These are phyloP conservation scores for Luperina nickerlii DNA, from an alignment of 2,888 invertebrate species.

Conservation along the genomic window DNA sequence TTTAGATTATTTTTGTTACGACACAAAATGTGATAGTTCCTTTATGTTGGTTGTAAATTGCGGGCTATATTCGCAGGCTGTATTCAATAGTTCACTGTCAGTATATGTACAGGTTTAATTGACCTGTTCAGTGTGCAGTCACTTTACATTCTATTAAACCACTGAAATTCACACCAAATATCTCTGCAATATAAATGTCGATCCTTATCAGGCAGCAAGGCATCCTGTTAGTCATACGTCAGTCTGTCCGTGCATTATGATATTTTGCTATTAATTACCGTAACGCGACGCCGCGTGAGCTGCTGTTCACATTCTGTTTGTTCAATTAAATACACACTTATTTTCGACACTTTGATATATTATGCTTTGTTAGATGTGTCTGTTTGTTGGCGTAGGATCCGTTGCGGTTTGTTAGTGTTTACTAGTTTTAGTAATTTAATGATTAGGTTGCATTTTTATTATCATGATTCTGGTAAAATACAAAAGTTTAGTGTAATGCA, in stretches of 20 bases:
- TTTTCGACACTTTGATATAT: constrained; percentile 37
- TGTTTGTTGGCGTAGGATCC: not conserved
- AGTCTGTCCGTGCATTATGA: constrained; percentile 44
- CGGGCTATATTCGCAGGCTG: not conserved
- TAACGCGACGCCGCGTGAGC: constrained; percentile 42
- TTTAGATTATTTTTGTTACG: not conserved
- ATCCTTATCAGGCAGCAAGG: constrained; percentile 19
- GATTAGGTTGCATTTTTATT: not conserved
- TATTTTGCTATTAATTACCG: constrained; percentile 66
- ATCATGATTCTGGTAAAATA: not conserved
- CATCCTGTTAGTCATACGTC: constrained; percentile 15
- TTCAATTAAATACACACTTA: constrained; percentile 53
- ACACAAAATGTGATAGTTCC: not conserved
- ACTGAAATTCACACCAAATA: constrained; percentile 30
- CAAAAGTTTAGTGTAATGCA: not conserved
- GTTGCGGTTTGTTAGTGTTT: not conserved
- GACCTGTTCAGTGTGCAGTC: constrained; percentile 9
- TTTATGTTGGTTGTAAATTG: not conserved
- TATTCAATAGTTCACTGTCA: not conserved
- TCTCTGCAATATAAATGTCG: constrained; percentile 22
- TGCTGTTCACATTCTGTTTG: constrained; percentile 28
- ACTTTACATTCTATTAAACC: constrained; percentile 31
- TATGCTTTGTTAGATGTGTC: constrained; percentile 27
- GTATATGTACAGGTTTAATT: not conserved
- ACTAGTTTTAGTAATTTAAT: not conserved